Percentiles rank a stretch among this genome's conserved stretches.
These are phyloP conservation scores for Zoanthus gigantus DNA, from an alignment of 92 coral and sea anemone species.

Conservation along the genomic window DNA sequence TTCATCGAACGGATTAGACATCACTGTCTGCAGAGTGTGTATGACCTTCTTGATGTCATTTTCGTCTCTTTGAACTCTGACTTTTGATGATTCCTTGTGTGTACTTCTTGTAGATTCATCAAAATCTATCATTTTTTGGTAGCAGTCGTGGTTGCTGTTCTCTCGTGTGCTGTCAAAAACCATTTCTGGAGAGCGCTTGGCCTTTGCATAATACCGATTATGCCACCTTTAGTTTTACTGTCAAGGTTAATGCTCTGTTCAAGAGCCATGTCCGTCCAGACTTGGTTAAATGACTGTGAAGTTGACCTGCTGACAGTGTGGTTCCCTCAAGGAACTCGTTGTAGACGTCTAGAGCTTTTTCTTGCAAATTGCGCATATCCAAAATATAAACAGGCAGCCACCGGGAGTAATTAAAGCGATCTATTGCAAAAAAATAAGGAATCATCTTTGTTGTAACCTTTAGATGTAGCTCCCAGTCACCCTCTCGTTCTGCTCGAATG, in stretches of 20 bases:
- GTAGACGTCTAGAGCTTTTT: conserved; percentile 44
- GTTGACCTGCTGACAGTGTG: conserved; percentile 57
- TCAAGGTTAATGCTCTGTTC: conserved; percentile 67
- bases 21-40: too few relatives aligned
- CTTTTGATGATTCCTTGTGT: too few relatives aligned
- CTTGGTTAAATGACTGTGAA: conserved; percentile 55
- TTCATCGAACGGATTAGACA: too few relatives aligned
- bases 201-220: conserved; percentile 64
- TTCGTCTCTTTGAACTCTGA: too few relatives aligned
- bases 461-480: conserved; percentile 63
- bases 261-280: conserved; percentile 67
- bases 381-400: conserved; percentile 66
- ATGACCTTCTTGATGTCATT: too few relatives aligned
- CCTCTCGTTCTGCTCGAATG: conserved; percentile 38
- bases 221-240: conserved; percentile 65
- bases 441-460: conserved; percentile 50
- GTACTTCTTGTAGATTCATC: too few relatives aligned
- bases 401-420: conserved; percentile 63
- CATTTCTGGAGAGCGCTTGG: conserved; percentile 53
- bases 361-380: conserved; percentile 53
- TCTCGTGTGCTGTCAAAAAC: too few relatives aligned
- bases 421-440: conserved; percentile 63
- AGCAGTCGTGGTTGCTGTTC: too few relatives aligned
- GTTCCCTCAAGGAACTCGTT: conserved; percentile 56
- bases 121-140: too few relatives aligned